Evolutionary conservation across 2,797 vertebrate species (phyloP).

Genomic region (Crypturellus tataupa): DNA sequence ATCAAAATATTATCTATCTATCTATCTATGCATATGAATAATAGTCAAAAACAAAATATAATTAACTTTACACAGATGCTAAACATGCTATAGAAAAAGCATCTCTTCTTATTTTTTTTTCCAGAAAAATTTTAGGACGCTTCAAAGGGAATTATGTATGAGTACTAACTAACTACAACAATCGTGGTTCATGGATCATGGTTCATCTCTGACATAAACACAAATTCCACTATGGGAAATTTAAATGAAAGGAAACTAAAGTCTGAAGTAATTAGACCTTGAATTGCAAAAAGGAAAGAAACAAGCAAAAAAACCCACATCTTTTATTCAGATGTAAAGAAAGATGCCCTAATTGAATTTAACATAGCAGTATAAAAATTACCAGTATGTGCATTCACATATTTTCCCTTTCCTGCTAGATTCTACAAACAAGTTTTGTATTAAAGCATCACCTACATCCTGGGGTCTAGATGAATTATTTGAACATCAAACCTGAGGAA

Average conservation of each 20-base stretch:
- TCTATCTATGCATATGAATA: background rate
- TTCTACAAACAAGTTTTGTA: background rate
- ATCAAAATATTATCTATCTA: too few species aligned
- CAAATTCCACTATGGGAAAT: background rate
- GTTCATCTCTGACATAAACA: background rate
- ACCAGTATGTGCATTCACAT: background rate
- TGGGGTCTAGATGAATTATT: background rate
- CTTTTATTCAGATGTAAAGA: background rate
- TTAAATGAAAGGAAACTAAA: background rate
- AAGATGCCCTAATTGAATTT: background rate
- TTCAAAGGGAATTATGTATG: background rate
- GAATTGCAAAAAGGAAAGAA: background rate
- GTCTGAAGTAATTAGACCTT: background rate
- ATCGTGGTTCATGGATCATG: background rate
- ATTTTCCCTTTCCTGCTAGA: background rate
- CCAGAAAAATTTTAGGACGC: background rate
- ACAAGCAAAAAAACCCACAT: background rate
- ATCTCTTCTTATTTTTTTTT: too few species aligned
- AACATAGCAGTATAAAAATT: background rate
- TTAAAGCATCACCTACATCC: background rate
- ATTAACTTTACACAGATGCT: background rate
- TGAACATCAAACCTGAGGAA: background rate
- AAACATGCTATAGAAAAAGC: background rate
- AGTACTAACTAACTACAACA: background rate
- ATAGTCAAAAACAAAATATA: background rate